Evolutionary conservation across 2,113 vertebrate species (phyloP).

Genomic region (Cephalopterus ornatus): DNA sequence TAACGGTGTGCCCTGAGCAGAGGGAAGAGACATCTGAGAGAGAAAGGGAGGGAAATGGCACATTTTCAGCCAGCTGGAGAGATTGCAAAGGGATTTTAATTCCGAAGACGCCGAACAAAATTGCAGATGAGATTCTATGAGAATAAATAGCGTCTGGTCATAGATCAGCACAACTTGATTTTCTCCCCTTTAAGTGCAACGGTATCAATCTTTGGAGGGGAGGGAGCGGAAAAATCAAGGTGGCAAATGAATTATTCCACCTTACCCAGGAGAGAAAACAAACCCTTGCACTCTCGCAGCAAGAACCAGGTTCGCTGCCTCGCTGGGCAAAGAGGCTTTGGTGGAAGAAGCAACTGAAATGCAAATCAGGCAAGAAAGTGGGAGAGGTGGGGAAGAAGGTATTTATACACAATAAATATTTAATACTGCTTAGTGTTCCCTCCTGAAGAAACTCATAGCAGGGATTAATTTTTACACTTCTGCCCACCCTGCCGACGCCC

Average conservation of each 20-base stretch:
- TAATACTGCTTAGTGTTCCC: background rate
- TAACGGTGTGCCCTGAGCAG: background rate
- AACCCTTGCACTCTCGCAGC: background rate
- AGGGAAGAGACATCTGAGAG: background rate
- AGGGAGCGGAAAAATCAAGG: background rate
- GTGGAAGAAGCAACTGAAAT: background rate
- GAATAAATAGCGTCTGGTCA: background rate
- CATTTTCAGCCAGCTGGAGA: background rate
- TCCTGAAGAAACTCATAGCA: background rate
- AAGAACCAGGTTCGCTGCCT: background rate
- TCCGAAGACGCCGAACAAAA: conserved; percentile 1
- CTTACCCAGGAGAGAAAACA: background rate
- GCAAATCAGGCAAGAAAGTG: background rate
- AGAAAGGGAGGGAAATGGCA: background rate
- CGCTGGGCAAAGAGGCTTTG: background rate
- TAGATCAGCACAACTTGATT: conserved; percentile 32
- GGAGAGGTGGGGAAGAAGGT: background rate
- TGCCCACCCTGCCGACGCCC: background rate
- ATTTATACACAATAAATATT: conserved; percentile 9
- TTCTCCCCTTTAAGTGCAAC: background rate
- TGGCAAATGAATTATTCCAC: background rate
- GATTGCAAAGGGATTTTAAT: conserved; percentile 37
- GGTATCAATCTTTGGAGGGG: background rate
- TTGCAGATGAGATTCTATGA: background rate
- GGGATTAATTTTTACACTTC: background rate